phyloP scores from a whole-genome alignment of 2,888 invertebrate genomes.

The Athalia circularis region DNA sequence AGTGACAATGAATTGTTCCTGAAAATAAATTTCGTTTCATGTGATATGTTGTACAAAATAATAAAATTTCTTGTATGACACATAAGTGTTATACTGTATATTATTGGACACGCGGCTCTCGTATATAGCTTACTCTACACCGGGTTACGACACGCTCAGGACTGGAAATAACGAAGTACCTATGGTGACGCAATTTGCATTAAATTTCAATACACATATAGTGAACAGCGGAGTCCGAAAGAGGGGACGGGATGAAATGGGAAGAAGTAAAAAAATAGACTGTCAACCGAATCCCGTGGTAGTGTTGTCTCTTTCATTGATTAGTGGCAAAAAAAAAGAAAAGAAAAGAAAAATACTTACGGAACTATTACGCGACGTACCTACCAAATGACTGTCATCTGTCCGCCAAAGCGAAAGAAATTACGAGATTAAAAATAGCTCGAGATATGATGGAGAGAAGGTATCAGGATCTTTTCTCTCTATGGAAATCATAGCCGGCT shows the following conservation, averaged over 20 bases:
- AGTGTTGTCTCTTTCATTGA: constrained; percentile 1
- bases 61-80: background rate
- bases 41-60: background rate
- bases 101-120: background rate
- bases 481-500: too few species aligned
- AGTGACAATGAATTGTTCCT: background rate
- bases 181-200: constrained; percentile 5
- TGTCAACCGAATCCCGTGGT: background rate
- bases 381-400: too few species aligned
- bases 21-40: constrained; percentile 5
- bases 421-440: background rate
- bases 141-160: constrained; percentile 6
- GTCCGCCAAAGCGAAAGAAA: background rate
- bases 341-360: background rate
- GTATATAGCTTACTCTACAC: background rate
- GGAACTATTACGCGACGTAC: too few species aligned
- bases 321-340: constrained; percentile 3
- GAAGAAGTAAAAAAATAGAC: background rate
- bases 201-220: constrained; percentile 32
- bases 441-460: background rate
- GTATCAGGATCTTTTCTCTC: background rate
- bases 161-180: constrained; percentile 22
- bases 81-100: too few species aligned
- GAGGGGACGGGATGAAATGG: background rate
- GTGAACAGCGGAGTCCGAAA: constrained; percentile 19